Evolutionary conservation across 2,113 vertebrate genomes (phyloP).

Genomic region (Pogona vitticeps): DNA sequence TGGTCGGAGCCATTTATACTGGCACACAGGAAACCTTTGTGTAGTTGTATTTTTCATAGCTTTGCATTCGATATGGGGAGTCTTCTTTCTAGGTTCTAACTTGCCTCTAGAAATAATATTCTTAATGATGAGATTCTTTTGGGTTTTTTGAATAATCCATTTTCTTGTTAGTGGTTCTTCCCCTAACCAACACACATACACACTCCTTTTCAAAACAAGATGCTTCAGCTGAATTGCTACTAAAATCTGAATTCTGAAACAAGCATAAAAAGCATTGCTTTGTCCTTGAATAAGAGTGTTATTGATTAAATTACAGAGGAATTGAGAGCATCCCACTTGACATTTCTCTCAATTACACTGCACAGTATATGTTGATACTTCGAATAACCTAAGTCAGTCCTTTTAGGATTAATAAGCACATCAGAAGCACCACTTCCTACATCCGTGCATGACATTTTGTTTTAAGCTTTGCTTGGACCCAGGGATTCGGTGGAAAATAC

Average conservation of each 20-base stretch:
- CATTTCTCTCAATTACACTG: slow-evolving; percentile 60
- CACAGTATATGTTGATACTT: slow-evolving; percentile 57
- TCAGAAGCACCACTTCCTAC: slow-evolving; percentile 55
- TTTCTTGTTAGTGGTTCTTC: slow-evolving; percentile 6
- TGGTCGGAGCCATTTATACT: neutral
- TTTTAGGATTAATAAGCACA: slow-evolving; percentile 57
- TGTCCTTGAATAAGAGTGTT: slow-evolving; percentile 51
- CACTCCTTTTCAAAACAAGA: slow-evolving; percentile 5
- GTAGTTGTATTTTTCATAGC: slow-evolving; percentile 49
- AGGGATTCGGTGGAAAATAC: slow-evolving; percentile 56
- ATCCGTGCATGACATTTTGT: slow-evolving; percentile 61
- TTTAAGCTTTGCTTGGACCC: slow-evolving; percentile 55
- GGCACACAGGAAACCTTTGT: slow-evolving; percentile 56
- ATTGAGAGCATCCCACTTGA: slow-evolving; percentile 45
- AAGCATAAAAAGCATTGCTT: slow-evolving; percentile 41
- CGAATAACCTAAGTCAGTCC: slow-evolving; percentile 51
- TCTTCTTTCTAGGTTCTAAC: slow-evolving; percentile 12
- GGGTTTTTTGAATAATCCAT: slow-evolving; percentile 44
- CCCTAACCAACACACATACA: too few relatives aligned
- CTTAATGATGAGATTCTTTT: slow-evolving; percentile 36
- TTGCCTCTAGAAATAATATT: neutral
- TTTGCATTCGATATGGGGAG: slow-evolving; percentile 48
- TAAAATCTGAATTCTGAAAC: slow-evolving; percentile 48
- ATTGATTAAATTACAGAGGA: slow-evolving; percentile 61
- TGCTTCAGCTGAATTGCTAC: slow-evolving; percentile 33